Base-by-base conservation (phyloP, 2,797 vertebrate species). In the Sebastes steindachneri region DNA sequence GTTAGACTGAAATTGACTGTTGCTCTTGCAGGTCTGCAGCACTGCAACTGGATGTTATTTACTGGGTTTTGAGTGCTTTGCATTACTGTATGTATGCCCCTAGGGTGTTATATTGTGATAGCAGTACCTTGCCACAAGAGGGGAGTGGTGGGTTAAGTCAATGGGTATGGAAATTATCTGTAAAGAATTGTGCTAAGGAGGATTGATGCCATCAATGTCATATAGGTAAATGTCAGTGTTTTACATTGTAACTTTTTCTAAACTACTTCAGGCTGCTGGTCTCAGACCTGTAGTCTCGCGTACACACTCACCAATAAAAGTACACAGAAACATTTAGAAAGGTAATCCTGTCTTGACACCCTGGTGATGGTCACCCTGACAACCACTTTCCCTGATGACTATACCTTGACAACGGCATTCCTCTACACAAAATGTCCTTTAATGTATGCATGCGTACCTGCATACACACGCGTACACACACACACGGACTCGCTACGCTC, bases 81-180 rank as follows among this genome's bases (percentile, higher is more conserved):
- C n/a, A 21, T 77, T 1, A 45, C 5, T 3, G 28, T n/a, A 53
- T 21, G n/a, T 9, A 8, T 62, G 12, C 19, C 41, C 35, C 7
- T 1, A 35, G 28, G 29, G 8, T 6, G 1, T 33, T 53, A 9
- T 10, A 62, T 45, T 79, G 85, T 80, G 41, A 82, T 86, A 28
- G 35, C 88, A 67, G 19, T 15, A 5, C 21, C 6, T 81, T 75
- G 59, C 92, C 93, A 94, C 91, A 78, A 91, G 94, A 83, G 89
- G 89, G 89, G 5, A 81, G 91, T 83, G 73, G 80, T 84, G 79
- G 31, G 80, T 64, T 75, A 45, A 72, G 6, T 33, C 26, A 29
- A 33, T 73, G 7, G 14, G 51, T 14, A 25, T 68, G 23, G 62
- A 66, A 59, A 71, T 59, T 14, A 19, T 19, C 45, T 48, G 11